phyloP scores from a whole-genome alignment of 2,113 vertebrate genomes.

The Gobiocypris rarus region DNA sequence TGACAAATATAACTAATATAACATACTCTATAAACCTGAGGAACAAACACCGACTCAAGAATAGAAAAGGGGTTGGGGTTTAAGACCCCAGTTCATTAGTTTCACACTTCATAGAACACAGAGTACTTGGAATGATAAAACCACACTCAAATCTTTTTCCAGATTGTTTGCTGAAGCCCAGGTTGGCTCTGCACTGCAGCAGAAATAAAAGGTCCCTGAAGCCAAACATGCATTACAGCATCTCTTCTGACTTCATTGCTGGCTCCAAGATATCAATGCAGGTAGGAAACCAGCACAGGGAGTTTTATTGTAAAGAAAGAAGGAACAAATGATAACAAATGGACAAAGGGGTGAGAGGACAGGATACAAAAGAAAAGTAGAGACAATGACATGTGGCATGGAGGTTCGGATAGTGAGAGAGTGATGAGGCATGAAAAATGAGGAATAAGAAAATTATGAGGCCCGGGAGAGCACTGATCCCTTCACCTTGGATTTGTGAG shows the following conservation, averaged over 20 bases:
- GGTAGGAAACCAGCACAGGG: neutral
- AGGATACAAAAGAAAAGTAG: neutral
- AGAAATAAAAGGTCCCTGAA: neutral
- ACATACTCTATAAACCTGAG: neutral
- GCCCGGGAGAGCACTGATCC: neutral
- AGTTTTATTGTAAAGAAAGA: neutral
- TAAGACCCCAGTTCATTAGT: slow-evolving; percentile 13
- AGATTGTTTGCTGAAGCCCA: slow-evolving; percentile 28
- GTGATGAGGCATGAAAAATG: slow-evolving; percentile 27
- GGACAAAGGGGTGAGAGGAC: neutral
- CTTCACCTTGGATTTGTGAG: neutral
- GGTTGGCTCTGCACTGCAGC: slow-evolving; percentile 21
- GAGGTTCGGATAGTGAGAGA: slow-evolving; percentile 2
- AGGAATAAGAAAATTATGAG: neutral
- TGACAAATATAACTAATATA: neutral
- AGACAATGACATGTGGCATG: neutral
- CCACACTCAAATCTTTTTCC: slow-evolving; percentile 42
- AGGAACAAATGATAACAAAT: neutral
- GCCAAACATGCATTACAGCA: slow-evolving; percentile 33
- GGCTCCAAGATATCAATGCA: neutral
- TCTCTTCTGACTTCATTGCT: slow-evolving; percentile 31
- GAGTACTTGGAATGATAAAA: slow-evolving; percentile 38
- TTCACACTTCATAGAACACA: slow-evolving; percentile 21
- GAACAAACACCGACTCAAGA: neutral
- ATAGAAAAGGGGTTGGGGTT: neutral